A percentile compares a stretch with the other conserved stretches of the same genome.
Conservation (phyloP, 1,140 invertebrate genomes). For the Zaprionus nigranus region DNA sequence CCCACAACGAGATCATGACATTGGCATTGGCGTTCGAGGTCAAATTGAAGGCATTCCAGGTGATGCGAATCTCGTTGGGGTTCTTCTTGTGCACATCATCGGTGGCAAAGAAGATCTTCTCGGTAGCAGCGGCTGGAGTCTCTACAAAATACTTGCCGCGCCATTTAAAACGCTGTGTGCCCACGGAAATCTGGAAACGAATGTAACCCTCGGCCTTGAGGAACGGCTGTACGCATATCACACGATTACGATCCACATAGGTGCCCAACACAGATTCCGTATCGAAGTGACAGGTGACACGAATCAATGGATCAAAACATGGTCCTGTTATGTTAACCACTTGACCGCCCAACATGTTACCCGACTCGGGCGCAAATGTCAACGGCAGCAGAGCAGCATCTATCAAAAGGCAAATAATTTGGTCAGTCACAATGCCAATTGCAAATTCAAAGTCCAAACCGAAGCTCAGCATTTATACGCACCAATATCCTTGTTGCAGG, state of each 20-base stretch:
- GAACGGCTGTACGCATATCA: slow-evolving; percentile 94
- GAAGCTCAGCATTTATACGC: slow-evolving; percentile 64
- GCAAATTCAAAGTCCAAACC: background rate
- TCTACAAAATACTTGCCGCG: slow-evolving; percentile 96
- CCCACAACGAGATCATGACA: slow-evolving; percentile 93
- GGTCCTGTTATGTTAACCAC: slow-evolving; percentile 98
- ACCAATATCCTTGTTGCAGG: slow-evolving; percentile 96
- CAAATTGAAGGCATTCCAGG: slow-evolving; percentile 93
- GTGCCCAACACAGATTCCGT: slow-evolving; percentile 90
- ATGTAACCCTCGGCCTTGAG: slow-evolving; percentile 96
- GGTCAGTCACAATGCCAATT: background rate
- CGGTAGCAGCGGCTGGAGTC: slow-evolving; percentile 92
- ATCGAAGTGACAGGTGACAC: slow-evolving; percentile 93
- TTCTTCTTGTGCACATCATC: slow-evolving; percentile 89
- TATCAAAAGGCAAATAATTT: slow-evolving; percentile 70
- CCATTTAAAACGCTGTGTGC: slow-evolving; percentile 94
- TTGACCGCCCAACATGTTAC: slow-evolving; percentile 93
- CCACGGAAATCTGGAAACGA: slow-evolving; percentile 93
- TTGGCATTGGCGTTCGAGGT: slow-evolving; percentile 91
- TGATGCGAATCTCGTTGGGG: slow-evolving; percentile 90
- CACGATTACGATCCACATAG: slow-evolving; percentile 91
- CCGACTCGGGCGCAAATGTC: slow-evolving; percentile 96
- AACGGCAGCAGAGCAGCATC: slow-evolving; percentile 92
- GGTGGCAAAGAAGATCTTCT: slow-evolving; percentile 92
- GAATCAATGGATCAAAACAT: slow-evolving; percentile 90